These are phyloP conservation scores for Conus betulinus DNA, from an alignment of 1,140 invertebrate genomes.

Conservation along the genomic window DNA sequence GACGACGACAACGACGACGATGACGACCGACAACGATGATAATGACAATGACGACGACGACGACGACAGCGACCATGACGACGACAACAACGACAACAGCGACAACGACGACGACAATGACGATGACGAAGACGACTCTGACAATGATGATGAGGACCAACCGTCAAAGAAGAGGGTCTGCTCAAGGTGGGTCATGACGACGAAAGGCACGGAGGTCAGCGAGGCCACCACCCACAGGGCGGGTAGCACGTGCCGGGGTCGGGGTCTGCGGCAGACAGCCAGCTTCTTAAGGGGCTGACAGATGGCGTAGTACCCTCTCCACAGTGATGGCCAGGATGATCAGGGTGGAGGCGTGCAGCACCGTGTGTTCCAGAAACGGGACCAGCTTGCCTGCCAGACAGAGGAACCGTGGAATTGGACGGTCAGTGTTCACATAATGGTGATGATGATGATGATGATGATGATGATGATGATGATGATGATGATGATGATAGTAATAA, in stretches of 20 bases:
- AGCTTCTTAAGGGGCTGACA: conserved; percentile 50
- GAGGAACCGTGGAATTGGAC: neutral
- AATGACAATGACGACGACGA: no score
- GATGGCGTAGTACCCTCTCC: conserved; percentile 60
- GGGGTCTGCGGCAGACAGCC: conserved; percentile 21
- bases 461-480: neutral
- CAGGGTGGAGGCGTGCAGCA: conserved; percentile 57
- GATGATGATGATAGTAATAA: neutral
- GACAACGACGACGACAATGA: no score
- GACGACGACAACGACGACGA: no score
- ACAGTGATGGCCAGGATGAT: conserved; percentile 62
- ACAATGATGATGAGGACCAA: no score
- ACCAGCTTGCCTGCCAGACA: conserved; percentile 54
- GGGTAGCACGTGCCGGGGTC: conserved; percentile 28
- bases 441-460: neutral
- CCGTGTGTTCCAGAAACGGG: conserved; percentile 59
- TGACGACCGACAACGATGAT: no score
- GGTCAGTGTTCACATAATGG: neutral
- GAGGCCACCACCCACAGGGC: conserved; percentile 45
- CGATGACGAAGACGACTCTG: no score
- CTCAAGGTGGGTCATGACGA: conserved; percentile 48
- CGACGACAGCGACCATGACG: no score
- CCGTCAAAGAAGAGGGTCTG: conserved; percentile 53
- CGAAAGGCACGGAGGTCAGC: conserved; percentile 50
- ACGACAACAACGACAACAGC: no score